phyloP scores from a whole-genome alignment of 1,140 invertebrate genomes.

The Trypoxylus dichotomus region DNA sequence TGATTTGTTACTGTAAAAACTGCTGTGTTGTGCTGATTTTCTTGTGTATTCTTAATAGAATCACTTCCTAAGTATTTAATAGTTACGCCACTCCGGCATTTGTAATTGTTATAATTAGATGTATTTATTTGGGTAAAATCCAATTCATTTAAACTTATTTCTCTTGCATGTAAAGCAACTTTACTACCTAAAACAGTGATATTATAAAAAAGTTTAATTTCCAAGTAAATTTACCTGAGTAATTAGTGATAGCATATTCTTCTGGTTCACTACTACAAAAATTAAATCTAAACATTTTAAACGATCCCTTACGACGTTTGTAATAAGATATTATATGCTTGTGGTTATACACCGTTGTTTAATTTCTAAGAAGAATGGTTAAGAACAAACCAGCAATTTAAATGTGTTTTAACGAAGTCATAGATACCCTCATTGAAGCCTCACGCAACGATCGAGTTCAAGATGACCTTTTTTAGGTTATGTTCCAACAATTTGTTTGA shows the following conservation, averaged over 20 bases:
- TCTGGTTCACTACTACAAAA: conserved; percentile 45
- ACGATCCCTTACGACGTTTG: no score
- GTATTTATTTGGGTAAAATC: conserved; percentile 33
- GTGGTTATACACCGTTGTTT: no score
- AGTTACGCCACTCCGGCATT: background rate
- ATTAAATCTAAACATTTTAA: conserved; percentile 56
- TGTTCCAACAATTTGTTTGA: no score
- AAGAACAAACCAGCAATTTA: no score
- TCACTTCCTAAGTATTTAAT: background rate
- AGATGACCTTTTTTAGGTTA: no score
- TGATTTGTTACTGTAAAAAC: conserved; percentile 65
- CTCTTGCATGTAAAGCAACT: conserved; percentile 27
- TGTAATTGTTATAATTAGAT: conserved; percentile 39
- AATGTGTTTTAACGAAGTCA: no score
- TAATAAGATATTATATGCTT: no score
- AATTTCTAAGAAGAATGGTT: no score
- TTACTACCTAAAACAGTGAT: conserved; percentile 1
- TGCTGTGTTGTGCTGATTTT: conserved; percentile 52
- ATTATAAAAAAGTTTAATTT: background rate
- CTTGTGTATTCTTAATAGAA: background rate
- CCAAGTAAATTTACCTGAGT: background rate
- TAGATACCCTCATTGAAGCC: no score
- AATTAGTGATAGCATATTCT: background rate
- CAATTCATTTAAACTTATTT: conserved; percentile 34
- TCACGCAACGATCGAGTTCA: no score